These are phyloP conservation scores for Brienomyrus brachyistius DNA, from an alignment of 2,113 vertebrate species.

Conservation along the genomic window DNA sequence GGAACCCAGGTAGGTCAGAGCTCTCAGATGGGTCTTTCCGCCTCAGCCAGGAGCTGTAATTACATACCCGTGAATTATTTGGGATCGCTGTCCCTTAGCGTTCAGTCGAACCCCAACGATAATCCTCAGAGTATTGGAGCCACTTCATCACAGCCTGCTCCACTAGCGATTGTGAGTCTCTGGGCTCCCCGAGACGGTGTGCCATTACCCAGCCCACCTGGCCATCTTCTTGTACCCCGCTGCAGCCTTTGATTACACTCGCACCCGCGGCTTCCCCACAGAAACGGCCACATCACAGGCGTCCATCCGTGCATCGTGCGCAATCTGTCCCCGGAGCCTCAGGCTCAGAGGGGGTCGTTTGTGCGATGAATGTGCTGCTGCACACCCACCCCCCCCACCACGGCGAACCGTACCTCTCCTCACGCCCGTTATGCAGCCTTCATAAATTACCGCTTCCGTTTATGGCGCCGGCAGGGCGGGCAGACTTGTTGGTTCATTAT, in stretches of 20 bases:
- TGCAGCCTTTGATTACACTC: constrained; percentile 3
- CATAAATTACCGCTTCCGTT: constrained; percentile 51
- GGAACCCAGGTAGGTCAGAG: constrained; percentile 52
- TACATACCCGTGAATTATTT: constrained; percentile 58
- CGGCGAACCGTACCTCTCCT: not conserved
- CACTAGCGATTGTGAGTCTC: not conserved
- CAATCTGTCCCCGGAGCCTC: constrained; percentile 3
- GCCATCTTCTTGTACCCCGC: not conserved
- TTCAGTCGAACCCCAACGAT: constrained; percentile 47
- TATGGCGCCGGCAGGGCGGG: constrained; percentile 42
- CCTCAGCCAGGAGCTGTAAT: constrained; percentile 42
- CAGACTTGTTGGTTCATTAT: constrained; percentile 58
- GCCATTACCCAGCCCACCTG: not conserved
- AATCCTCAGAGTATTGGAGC: constrained; percentile 46
- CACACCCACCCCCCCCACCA: too few relatives aligned
- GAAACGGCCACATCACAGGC: not conserved
- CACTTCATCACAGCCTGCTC: constrained; percentile 10
- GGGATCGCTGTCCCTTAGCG: constrained; percentile 48
- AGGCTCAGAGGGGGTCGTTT: not conserved
- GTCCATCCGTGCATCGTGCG: not conserved
- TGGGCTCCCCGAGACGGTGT: not conserved
- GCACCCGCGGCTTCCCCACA: not conserved
- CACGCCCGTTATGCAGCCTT: constrained; percentile 44
- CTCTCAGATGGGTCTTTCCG: constrained; percentile 15
- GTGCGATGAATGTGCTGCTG: not conserved